Base-by-base conservation (phyloP, 64 coral and sea anemone species). In the Platygyra sinensis region DNA sequence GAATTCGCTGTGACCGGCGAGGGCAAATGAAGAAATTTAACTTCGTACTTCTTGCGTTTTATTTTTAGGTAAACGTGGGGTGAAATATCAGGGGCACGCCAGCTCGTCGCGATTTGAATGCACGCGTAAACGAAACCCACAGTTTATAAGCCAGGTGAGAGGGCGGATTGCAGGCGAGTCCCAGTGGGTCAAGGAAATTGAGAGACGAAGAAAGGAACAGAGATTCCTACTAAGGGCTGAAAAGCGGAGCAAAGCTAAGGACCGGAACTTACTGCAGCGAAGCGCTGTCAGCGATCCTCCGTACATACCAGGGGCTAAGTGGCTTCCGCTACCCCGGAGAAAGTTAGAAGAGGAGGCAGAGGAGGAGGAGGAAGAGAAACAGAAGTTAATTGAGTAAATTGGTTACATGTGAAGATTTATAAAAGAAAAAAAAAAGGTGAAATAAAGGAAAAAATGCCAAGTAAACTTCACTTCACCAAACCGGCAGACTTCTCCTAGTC, bases 1-100 rank as follows among this genome's bases (percentile, higher is more conserved):
- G 54, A 57, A 14, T 57, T 57, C 54, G 15, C 54, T 16, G 0
- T 12, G 10, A 14, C 12, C 15, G 52, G 52, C 8, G n/a, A 69
- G 10, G 10, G 6, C 9, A 25, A n/a, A 25, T 69, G n/a, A 9
- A n/a, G 65, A 69, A n/a, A 25, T 69, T 11, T 25, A 11, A 5
- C 2, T n/a, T 69, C 22, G 20, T 63, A 29, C 29, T 49, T 50
- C 17, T 85, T 24, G 62, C 39, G 16, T 25, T 50, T 10, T 27
- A 5, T 69, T 60, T 83, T 22, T 54, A 99, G 97, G 97, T 76
- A 89, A 87, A 33, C 91, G 97, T 59, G 97, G 97, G 18, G 89
- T 88, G 32, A 85, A 67, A 59, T 96, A 99, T 62, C 94, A 91
- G 51, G 97, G 97, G 19, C 84, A 93, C 73, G 13, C 67, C 24